Percentiles rank a stretch among this genome's conserved stretches.
These are phyloP conservation scores for Nasonia vitripennis DNA, from an alignment of 1,140 invertebrate genomes.

Conservation along the genomic window DNA sequence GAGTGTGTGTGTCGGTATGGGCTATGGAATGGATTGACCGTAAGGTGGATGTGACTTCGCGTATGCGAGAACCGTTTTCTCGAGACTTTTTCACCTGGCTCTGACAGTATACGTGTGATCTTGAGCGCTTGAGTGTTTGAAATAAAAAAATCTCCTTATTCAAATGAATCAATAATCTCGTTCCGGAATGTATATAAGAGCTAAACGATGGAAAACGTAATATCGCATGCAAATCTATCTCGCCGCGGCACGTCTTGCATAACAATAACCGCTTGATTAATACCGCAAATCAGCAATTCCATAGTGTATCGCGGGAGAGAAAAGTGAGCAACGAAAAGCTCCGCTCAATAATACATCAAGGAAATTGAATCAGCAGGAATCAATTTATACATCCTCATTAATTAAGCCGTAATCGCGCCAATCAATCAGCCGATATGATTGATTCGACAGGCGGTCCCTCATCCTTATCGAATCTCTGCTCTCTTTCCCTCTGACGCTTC, in stretches of 20 bases:
- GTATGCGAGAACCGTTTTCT: background rate
- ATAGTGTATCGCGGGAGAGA: background rate
- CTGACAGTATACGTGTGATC: background rate
- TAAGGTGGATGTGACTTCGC: background rate
- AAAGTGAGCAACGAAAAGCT: background rate
- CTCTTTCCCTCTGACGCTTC: slow-evolving; percentile 24
- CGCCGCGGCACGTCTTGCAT: background rate
- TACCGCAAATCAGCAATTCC: background rate
- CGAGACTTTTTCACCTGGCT: background rate
- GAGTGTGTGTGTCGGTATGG: background rate
- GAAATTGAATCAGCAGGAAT: slow-evolving; percentile 44
- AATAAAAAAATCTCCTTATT: too few species aligned
- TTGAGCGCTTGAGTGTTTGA: too few species aligned
- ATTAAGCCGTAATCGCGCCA: slow-evolving; percentile 45
- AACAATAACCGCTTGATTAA: background rate
- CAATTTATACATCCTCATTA: slow-evolving; percentile 48
- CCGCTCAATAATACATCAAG: slow-evolving; percentile 19
- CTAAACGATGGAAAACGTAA: background rate
- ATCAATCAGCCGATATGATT: slow-evolving; percentile 48
- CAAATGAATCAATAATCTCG: too few species aligned
- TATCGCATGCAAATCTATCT: background rate
- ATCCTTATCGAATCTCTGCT: slow-evolving; percentile 32
- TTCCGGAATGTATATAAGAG: background rate
- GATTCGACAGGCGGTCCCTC: slow-evolving; percentile 31
- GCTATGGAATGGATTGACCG: background rate